Conservation (phyloP, 2,888 invertebrate species). For the Sinodicranocentrus sp. region DNA sequence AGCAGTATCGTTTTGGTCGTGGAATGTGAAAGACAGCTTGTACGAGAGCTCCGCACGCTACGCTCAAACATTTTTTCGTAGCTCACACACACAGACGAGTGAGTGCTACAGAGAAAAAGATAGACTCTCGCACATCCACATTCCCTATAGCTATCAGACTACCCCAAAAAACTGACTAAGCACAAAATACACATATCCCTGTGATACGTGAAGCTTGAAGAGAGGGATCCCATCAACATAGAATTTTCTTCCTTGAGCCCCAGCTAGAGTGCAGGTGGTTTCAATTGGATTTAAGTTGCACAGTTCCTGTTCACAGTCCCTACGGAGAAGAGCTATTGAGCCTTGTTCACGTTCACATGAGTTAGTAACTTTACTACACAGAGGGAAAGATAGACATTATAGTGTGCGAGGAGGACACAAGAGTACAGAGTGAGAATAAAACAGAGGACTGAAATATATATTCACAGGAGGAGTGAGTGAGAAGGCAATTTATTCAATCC, state of each 20-base stretch:
- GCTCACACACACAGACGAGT: neutral
- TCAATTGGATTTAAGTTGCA: constrained; percentile 73
- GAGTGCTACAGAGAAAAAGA: too few relatives aligned
- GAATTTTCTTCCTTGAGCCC: neutral
- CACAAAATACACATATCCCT: constrained; percentile 31
- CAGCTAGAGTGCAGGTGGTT: constrained; percentile 72
- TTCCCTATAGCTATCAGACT: constrained; percentile 40
- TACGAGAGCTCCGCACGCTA: constrained; percentile 5
- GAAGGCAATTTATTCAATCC: constrained; percentile 55
- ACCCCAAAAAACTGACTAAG: constrained; percentile 56
- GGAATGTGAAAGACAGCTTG: constrained; percentile 51
- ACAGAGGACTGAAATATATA: constrained; percentile 18
- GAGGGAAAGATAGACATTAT: constrained; percentile 21
- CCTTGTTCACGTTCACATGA: constrained; percentile 16
- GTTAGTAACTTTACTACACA: constrained; percentile 31
- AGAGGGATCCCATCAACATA: constrained; percentile 17
- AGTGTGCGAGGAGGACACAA: neutral
- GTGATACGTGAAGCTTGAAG: constrained; percentile 43
- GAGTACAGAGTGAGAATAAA: neutral
- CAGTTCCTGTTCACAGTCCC: constrained; percentile 71
- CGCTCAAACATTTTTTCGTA: neutral
- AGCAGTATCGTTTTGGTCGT: constrained; percentile 63
- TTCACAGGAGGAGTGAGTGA: constrained; percentile 26
- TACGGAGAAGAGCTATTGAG: constrained; percentile 53
- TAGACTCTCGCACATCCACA: too few relatives aligned